These are phyloP conservation scores for Colletes gigas DNA, from an alignment of 1,140 invertebrate species.

Conservation along the genomic window DNA sequence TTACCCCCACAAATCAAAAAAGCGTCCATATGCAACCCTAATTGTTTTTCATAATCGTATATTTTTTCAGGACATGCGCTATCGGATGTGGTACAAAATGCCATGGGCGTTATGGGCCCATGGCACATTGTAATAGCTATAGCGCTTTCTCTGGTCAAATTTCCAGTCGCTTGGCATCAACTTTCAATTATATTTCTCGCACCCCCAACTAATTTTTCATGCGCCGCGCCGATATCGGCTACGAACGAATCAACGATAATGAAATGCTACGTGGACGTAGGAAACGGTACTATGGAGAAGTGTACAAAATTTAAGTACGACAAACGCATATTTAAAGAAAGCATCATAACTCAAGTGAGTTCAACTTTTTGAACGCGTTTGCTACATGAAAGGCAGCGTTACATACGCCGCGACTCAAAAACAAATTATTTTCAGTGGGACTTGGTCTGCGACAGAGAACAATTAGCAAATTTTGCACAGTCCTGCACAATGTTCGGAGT, in stretches of 20 bases:
- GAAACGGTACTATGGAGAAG: conserved; percentile 73
- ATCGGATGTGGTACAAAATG: conserved; percentile 74
- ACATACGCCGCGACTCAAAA: too few species aligned
- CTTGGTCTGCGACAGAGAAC: conserved; percentile 85
- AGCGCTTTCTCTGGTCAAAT: conserved; percentile 84
- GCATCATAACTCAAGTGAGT: conserved; percentile 85
- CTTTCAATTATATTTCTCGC: conserved; percentile 85
- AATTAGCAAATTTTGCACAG: conserved; percentile 87
- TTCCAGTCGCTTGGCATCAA: conserved; percentile 86
- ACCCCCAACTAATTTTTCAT: conserved; percentile 84
- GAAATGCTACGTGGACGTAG: conserved; percentile 66
- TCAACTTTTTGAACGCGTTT: neutral
- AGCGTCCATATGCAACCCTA: too few species aligned
- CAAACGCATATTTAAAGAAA: conserved; percentile 85
- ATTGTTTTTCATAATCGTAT: neutral
- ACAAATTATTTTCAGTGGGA: conserved; percentile 83
- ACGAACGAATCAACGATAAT: conserved; percentile 61
- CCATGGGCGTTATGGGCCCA: conserved; percentile 83
- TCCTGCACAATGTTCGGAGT: conserved; percentile 89
- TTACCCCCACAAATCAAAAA: too few species aligned
- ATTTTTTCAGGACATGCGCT: conserved; percentile 62
- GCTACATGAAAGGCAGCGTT: too few species aligned
- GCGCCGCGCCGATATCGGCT: conserved; percentile 70
- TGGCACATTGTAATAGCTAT: conserved; percentile 85
- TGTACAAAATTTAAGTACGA: conserved; percentile 85